These are phyloP conservation scores for Sthenelais limicola DNA, from an alignment of 2,888 invertebrate genomes.

Conservation along the genomic window DNA sequence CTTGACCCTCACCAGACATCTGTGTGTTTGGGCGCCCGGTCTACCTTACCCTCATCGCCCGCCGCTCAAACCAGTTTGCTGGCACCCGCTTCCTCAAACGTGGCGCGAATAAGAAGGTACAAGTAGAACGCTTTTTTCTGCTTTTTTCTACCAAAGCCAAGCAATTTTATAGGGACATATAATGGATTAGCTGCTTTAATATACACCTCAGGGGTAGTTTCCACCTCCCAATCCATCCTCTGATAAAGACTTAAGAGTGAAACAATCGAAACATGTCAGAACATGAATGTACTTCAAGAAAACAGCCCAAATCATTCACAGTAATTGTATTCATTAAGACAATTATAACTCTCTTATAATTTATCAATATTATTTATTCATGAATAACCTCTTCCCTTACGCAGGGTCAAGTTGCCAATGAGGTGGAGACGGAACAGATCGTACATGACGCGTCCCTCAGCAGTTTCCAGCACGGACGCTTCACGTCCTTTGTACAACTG, in stretches of 20 bases:
- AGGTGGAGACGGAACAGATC: slow-evolving; percentile 97
- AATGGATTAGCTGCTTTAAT: background rate
- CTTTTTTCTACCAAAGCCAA: background rate
- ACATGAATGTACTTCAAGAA: no score
- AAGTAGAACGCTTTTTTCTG: no score
- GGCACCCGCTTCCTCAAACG: slow-evolving; percentile 97
- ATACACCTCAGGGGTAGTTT: no score
- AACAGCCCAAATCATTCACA: no score
- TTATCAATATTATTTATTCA: no score
- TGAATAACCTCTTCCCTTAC: slow-evolving; percentile 12
- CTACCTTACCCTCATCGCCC: slow-evolving; percentile 88
- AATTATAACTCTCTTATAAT: no score
- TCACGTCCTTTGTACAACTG: slow-evolving; percentile 96
- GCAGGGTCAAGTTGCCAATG: slow-evolving; percentile 96
- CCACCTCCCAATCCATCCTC: no score
- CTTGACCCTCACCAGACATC: slow-evolving; percentile 77
- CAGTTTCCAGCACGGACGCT: slow-evolving; percentile 76
- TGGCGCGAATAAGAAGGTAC: slow-evolving; percentile 86
- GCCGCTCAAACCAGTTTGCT: slow-evolving; percentile 94
- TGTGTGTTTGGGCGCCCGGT: slow-evolving; percentile 83
- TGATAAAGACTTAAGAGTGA: no score
- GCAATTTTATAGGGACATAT: background rate
- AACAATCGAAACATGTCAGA: no score
- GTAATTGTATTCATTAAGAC: no score
- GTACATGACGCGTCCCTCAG: slow-evolving; percentile 81